These are phyloP conservation scores for Druon quercuslanigerum DNA, from an alignment of 1,140 invertebrate species.

Conservation along the genomic window DNA sequence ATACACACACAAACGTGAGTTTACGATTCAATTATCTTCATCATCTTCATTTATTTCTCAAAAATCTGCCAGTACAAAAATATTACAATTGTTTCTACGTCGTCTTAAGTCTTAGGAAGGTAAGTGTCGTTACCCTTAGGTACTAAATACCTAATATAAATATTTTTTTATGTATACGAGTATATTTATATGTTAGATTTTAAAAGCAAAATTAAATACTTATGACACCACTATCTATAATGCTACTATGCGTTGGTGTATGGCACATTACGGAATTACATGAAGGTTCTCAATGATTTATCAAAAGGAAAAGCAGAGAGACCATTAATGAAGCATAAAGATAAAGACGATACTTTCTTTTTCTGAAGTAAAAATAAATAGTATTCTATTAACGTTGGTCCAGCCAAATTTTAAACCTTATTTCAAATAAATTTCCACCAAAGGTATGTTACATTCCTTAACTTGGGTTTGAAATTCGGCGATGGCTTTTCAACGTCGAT, in stretches of 20 bases:
- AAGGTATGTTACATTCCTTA: neutral
- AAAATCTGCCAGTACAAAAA: constrained; percentile 70
- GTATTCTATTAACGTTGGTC: constrained; percentile 1
- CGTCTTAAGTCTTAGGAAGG: constrained; percentile 49
- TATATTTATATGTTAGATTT: constrained; percentile 32
- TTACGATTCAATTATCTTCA: constrained; percentile 48
- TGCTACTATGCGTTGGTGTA: constrained; percentile 42
- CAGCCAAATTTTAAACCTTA: constrained; percentile 29
- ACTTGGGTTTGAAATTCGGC: constrained; percentile 14
- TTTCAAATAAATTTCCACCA: neutral
- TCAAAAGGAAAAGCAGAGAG: neutral
- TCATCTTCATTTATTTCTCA: constrained; percentile 67
- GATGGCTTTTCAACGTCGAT: constrained; percentile 9
- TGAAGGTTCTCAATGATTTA: constrained; percentile 1
- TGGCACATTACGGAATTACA: constrained; percentile 44
- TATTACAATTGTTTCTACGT: constrained; percentile 68
- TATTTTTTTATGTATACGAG: constrained; percentile 10
- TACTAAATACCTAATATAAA: constrained; percentile 33
- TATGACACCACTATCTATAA: constrained; percentile 31
- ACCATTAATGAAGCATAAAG: constrained; percentile 3
- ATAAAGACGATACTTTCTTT: neutral
- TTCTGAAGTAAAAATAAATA: constrained; percentile 12
- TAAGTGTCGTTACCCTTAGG: constrained; percentile 20
- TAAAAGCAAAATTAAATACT: constrained; percentile 33
- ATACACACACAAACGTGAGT: constrained; percentile 53